phyloP scores from a whole-genome alignment of 2,888 invertebrate species.

The Tachystola acroxantha region DNA sequence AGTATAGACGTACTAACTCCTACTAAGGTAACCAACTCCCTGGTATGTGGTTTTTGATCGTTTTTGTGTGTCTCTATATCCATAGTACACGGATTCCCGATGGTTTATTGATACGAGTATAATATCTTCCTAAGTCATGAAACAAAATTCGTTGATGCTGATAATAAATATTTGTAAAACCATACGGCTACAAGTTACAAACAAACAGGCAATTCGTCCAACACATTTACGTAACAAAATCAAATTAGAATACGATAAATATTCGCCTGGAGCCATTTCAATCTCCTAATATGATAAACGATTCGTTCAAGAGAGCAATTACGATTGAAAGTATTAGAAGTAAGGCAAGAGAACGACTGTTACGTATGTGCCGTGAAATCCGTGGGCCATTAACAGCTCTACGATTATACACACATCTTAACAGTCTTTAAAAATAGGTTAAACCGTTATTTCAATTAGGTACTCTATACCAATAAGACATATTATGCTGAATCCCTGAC shows the following conservation, averaged over 20 bases:
- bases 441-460: not conserved
- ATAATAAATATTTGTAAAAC: too few relatives aligned
- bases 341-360: slow-evolving; percentile 36
- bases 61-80: too few relatives aligned
- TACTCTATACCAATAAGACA: too few relatives aligned
- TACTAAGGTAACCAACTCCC: too few relatives aligned
- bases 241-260: slow-evolving; percentile 43
- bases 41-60: too few relatives aligned
- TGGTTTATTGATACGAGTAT: too few relatives aligned
- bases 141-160: too few relatives aligned
- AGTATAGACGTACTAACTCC: too few relatives aligned
- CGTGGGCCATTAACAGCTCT: slow-evolving; percentile 48
- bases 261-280: slow-evolving; percentile 44
- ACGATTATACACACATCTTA: slow-evolving; percentile 34
- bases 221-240: slow-evolving; percentile 32
- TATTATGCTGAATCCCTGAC: too few relatives aligned
- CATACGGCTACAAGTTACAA: not conserved
- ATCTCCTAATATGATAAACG: slow-evolving; percentile 62
- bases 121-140: too few relatives aligned
- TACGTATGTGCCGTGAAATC: slow-evolving; percentile 46
- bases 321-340: slow-evolving; percentile 39
- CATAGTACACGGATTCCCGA: too few relatives aligned
- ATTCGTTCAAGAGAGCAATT: slow-evolving; percentile 67
- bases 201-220: slow-evolving; percentile 17
- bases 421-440: slow-evolving; percentile 5